Evolutionary conservation across 2,888 invertebrate species (phyloP).

Genomic region (Parapristionchus giblindavisi): DNA sequence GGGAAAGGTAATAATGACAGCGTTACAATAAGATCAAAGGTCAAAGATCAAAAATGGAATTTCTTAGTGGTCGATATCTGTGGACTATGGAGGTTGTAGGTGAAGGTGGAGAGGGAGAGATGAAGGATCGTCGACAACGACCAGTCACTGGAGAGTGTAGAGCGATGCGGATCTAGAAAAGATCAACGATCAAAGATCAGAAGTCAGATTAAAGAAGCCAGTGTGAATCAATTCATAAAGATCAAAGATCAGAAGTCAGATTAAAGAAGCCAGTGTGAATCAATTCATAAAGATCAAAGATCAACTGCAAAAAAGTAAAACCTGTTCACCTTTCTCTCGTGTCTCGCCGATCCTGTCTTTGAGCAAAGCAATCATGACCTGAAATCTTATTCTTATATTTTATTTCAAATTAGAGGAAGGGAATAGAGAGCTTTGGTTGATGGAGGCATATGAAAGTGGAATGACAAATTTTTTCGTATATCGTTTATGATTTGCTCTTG

Average conservation of each 20-base stretch:
- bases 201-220: neutral
- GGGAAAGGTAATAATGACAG: too few relatives aligned
- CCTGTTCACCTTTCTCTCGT: constrained; percentile 66
- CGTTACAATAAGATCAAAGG: too few relatives aligned
- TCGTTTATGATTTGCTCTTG: too few relatives aligned
- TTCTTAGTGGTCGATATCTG: constrained; percentile 60
- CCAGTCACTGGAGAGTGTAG: constrained; percentile 59
- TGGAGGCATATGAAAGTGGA: too few relatives aligned
- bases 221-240: neutral
- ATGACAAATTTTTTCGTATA: too few relatives aligned
- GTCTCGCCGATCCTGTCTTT: constrained; percentile 68
- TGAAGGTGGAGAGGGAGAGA: constrained; percentile 64
- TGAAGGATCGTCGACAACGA: constrained; percentile 61
- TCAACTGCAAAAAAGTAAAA: constrained; percentile 34
- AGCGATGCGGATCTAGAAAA: constrained; percentile 58
- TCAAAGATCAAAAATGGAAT: neutral
- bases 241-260: too few relatives aligned
- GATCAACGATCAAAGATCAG: constrained; percentile 25
- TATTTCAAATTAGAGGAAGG: too few relatives aligned
- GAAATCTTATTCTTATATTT: too few relatives aligned
- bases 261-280: too few relatives aligned
- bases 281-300: too few relatives aligned
- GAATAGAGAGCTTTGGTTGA: too few relatives aligned
- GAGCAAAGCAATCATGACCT: constrained; percentile 55
- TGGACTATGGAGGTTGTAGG: constrained; percentile 62